These are phyloP conservation scores for Pygoscelis adeliae DNA, from an alignment of 2,113 vertebrate species.

Conservation along the genomic window DNA sequence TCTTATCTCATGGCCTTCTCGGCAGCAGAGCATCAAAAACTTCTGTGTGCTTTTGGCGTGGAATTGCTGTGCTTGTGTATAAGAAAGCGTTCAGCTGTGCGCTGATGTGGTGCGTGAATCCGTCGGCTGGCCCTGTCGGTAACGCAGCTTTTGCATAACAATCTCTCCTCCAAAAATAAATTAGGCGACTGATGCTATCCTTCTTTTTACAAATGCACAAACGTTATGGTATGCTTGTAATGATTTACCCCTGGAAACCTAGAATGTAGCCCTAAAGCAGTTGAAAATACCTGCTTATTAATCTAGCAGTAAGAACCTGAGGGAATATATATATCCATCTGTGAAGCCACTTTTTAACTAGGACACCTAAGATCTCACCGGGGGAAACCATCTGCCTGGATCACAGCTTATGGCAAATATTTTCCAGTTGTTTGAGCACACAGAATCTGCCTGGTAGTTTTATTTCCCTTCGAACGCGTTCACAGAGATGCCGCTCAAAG, in stretches of 20 bases:
- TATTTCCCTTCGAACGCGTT: neutral
- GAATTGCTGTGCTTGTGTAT: neutral
- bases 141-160: neutral
- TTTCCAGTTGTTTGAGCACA: neutral
- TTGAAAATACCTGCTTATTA: neutral
- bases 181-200: fast-evolving
- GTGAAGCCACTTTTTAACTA: neutral
- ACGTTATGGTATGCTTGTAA: neutral
- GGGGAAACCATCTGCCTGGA: neutral
- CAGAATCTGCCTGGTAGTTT: neutral
- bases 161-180: neutral
- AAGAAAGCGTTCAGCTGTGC: neutral
- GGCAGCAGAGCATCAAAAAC: neutral
- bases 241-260: neutral
- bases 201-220: neutral
- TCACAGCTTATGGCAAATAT: neutral
- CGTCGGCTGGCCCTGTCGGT: fast-evolving
- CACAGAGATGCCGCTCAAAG: neutral
- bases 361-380: neutral
- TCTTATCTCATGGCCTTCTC: neutral
- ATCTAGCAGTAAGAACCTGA: neutral
- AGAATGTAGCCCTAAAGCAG: neutral
- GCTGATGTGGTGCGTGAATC: neutral
- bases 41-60: neutral
- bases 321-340: neutral